phyloP scores from a whole-genome alignment of 2,797 vertebrate genomes.

The Lacerta bilineata region DNA sequence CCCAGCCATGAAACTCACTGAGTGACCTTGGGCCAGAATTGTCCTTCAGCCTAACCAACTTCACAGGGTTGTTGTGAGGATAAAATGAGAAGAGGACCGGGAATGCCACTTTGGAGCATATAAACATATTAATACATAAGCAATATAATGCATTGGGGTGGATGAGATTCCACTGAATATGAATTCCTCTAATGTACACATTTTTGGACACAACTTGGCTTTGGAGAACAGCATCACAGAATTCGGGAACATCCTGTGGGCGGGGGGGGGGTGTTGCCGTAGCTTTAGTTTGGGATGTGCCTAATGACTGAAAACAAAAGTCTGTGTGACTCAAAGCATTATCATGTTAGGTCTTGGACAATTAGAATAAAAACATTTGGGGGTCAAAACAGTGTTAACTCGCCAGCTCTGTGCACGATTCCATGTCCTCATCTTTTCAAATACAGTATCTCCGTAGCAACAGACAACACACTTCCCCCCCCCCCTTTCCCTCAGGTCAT shows the following conservation, averaged over 20 bases:
- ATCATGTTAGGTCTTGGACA: constrained; percentile 3
- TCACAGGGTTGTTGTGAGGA: no score
- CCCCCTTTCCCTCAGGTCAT: constrained; percentile 38
- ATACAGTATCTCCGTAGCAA: constrained; percentile 31
- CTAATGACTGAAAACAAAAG: constrained; percentile 1
- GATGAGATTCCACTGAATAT: no score
- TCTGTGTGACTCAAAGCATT: constrained; percentile 18
- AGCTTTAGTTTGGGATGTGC: not conserved
- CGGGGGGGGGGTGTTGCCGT: not conserved
- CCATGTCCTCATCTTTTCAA: constrained; percentile 8
- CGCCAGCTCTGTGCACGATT: not conserved
- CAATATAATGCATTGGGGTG: no score
- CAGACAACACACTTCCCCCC: not conserved
- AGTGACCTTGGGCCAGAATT: no score
- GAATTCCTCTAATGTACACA: no score
- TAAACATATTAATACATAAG: not conserved
- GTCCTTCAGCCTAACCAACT: no score
- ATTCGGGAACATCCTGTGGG: no score
- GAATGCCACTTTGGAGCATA: not conserved
- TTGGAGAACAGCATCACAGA: no score
- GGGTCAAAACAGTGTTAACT: not conserved
- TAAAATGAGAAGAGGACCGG: no score
- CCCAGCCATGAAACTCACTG: no score
- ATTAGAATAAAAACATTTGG: constrained; percentile 36
- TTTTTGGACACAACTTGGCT: not conserved